Evolutionary conservation across 1,140 invertebrate species (phyloP).

Genomic region (Sweltsa coloradensis): DNA sequence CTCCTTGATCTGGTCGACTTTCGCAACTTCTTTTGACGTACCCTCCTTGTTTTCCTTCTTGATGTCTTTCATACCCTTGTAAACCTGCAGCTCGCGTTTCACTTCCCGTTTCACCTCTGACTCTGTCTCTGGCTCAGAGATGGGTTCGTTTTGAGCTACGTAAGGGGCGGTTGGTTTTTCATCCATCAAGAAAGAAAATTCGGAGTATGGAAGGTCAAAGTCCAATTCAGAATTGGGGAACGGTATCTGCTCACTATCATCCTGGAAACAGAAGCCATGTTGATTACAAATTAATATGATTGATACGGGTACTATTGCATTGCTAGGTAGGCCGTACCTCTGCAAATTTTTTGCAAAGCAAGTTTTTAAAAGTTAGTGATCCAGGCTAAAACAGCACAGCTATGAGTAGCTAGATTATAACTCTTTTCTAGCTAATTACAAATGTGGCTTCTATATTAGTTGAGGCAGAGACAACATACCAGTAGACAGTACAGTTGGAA

Average conservation of each 20-base stretch:
- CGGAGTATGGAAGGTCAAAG: conserved; percentile 51
- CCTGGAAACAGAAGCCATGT: conserved; percentile 29
- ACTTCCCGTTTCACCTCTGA: not conserved
- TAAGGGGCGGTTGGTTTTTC: conserved; percentile 9
- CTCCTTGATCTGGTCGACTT: too few relatives aligned
- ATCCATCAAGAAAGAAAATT: conserved; percentile 43
- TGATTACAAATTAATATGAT: conserved; percentile 5
- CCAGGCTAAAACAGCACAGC: too few relatives aligned
- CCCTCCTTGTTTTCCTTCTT: conserved; percentile 21
- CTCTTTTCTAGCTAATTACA: too few relatives aligned
- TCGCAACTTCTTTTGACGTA: conserved; percentile 23
- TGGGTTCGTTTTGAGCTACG: not conserved
- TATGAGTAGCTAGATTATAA: too few relatives aligned
- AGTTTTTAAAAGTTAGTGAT: too few relatives aligned
- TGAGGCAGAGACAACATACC: too few relatives aligned
- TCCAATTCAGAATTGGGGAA: conserved; percentile 61
- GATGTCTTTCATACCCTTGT: conserved; percentile 35
- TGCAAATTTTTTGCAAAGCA: too few relatives aligned
- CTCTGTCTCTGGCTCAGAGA: not conserved
- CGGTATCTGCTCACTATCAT: conserved; percentile 65
- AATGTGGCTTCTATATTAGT: too few relatives aligned
- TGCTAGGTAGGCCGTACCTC: too few relatives aligned
- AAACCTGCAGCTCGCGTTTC: not conserved
- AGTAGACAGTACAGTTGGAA: too few relatives aligned
- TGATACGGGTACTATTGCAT: too few relatives aligned